Evolutionary conservation across 2,797 vertebrate species (phyloP).

Genomic region (Lithobates pipiens): DNA sequence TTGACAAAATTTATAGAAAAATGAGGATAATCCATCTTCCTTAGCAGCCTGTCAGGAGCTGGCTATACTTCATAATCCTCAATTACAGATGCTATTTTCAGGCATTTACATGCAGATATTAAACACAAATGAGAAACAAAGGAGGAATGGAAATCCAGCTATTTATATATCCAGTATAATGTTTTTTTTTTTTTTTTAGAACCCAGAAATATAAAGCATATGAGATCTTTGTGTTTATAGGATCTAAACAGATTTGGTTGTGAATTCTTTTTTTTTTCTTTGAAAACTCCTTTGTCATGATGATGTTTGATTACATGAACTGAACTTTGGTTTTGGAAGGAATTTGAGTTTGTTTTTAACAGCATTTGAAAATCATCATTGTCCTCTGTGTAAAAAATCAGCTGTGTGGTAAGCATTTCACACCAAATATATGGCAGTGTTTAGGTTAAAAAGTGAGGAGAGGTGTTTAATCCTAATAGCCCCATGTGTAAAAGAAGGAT

Average conservation of each 20-base stretch:
- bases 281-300: not conserved
- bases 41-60: conserved; percentile 97
- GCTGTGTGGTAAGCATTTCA: not conserved
- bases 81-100: conserved; percentile 96
- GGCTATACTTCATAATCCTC: conserved; percentile 99
- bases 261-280: not conserved
- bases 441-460: not conserved
- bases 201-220: conserved; percentile 75
- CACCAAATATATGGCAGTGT: not conserved
- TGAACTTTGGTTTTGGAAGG: not conserved
- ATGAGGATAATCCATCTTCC: conserved; percentile 99
- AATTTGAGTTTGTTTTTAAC: conserved; percentile 21
- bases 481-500: not conserved
- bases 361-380: not conserved
- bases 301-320: not conserved
- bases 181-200: conserved; percentile 2
- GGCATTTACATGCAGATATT: conserved; percentile 93
- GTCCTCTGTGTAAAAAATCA: not conserved
- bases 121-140: conserved; percentile 85
- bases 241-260: not conserved
- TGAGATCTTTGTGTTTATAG: conserved; percentile 71
- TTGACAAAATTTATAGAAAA: conserved; percentile 99
- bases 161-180: conserved; percentile 79
- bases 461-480: not conserved
- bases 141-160: conserved; percentile 79